These are phyloP conservation scores for Dolichallabes microphthalmus DNA, from an alignment of 2,113 vertebrate genomes.

Conservation along the genomic window DNA sequence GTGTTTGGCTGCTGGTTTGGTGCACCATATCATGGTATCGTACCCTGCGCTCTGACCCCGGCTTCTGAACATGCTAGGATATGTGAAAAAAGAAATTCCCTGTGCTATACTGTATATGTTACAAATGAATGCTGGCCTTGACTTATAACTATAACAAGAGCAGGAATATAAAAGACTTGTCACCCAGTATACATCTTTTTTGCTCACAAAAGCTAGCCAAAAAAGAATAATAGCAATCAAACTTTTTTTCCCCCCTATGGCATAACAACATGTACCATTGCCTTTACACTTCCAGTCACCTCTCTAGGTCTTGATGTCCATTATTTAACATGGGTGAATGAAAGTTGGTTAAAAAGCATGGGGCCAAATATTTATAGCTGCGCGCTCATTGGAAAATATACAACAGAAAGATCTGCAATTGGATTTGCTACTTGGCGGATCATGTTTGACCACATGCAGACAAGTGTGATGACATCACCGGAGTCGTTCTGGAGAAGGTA, in stretches of 20 bases:
- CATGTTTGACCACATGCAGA: conserved; percentile 40
- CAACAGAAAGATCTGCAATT: background rate
- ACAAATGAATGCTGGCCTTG: too few species aligned
- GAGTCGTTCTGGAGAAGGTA: conserved; percentile 13
- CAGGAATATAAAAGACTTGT: background rate
- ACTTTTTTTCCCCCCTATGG: too few species aligned
- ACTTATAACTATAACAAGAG: background rate
- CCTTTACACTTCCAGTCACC: conserved; percentile 1
- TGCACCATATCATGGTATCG: too few species aligned
- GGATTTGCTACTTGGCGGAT: conserved; percentile 20
- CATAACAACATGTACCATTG: background rate
- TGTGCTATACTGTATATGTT: too few species aligned
- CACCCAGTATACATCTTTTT: background rate
- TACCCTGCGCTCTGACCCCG: too few species aligned
- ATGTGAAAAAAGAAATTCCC: too few species aligned
- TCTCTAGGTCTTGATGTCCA: background rate
- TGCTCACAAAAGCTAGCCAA: background rate
- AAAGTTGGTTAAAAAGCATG: background rate
- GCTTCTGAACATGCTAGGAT: too few species aligned
- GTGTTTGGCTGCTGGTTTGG: too few species aligned
- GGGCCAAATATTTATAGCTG: conserved; percentile 21
- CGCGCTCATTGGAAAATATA: conserved; percentile 39
- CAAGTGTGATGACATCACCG: conserved; percentile 24
- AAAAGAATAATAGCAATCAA: background rate
- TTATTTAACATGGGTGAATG: background rate